phyloP scores from a whole-genome alignment of 2,113 vertebrate genomes.

The Heloderma charlesbogerti region DNA sequence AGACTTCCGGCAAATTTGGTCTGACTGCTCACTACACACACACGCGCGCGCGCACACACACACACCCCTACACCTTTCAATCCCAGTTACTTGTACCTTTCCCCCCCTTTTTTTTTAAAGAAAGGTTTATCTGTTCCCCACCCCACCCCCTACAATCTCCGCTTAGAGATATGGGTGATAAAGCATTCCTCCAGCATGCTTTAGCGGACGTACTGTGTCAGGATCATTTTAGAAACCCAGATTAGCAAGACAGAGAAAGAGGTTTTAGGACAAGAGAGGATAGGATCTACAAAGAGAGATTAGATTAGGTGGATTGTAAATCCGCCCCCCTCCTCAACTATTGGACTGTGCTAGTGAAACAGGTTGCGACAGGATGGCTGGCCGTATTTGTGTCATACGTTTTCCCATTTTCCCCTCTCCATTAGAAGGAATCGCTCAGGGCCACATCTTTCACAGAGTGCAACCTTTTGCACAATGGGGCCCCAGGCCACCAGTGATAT shows the following conservation, averaged over 20 bases:
- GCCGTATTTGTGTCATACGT: background rate
- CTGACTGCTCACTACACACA: background rate
- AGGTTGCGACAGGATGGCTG: background rate
- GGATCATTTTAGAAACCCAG: background rate
- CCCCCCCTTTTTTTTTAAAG: too few relatives aligned
- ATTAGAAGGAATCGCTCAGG: background rate
- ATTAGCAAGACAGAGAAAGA: background rate
- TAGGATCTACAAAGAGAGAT: background rate
- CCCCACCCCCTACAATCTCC: background rate
- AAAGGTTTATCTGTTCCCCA: too few relatives aligned
- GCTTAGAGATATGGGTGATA: too few relatives aligned
- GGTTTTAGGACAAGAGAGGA: background rate
- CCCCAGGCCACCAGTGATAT: background rate
- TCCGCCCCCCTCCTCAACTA: background rate
- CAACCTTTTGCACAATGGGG: background rate
- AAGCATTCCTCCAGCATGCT: background rate
- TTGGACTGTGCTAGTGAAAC: background rate
- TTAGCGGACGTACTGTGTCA: background rate
- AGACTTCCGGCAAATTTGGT: background rate
- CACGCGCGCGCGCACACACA: background rate
- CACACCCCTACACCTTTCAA: background rate
- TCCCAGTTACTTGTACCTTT: too few relatives aligned
- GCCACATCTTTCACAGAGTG: background rate
- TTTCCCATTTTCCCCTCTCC: background rate
- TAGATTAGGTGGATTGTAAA: slow-evolving; percentile 7